Evolutionary conservation across 1,140 invertebrate species (phyloP).

Genomic region (Wiebesia pumilae): DNA sequence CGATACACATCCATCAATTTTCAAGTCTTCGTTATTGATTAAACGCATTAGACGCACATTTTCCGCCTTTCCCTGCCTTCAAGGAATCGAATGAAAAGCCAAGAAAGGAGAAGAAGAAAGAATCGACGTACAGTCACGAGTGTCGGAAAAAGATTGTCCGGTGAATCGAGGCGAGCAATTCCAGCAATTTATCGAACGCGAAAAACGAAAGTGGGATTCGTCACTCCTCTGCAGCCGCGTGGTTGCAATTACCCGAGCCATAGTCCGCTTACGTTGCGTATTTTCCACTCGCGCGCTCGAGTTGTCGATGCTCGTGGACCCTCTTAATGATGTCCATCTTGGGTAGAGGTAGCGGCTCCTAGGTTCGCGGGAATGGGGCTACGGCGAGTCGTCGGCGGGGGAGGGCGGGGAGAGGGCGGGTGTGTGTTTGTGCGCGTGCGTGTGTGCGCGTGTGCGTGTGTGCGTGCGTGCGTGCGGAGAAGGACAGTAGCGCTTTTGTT

Average conservation of each 20-base stretch:
- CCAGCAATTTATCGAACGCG: constrained; percentile 18
- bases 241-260: constrained; percentile 37
- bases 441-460: too few relatives aligned
- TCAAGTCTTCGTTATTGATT: background rate
- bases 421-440: too few relatives aligned
- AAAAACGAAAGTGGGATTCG: constrained; percentile 51
- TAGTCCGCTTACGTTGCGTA: background rate
- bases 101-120: background rate
- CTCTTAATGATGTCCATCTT: constrained; percentile 51
- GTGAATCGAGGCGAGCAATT: constrained; percentile 11
- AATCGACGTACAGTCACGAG: background rate
- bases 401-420: background rate
- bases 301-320: constrained; percentile 25
- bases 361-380: background rate
- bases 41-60: background rate
- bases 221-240: constrained; percentile 3
- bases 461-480: too few relatives aligned
- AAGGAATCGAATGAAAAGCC: background rate
- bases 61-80: background rate
- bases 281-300: constrained; percentile 17
- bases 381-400: background rate
- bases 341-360: constrained; percentile 1
- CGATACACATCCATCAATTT: background rate
- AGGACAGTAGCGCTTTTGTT: constrained; percentile 3
- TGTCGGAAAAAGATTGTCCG: background rate